Evolutionary conservation across 2,113 vertebrate species (phyloP).

Genomic region (Hippoglossus stenolepis): DNA sequence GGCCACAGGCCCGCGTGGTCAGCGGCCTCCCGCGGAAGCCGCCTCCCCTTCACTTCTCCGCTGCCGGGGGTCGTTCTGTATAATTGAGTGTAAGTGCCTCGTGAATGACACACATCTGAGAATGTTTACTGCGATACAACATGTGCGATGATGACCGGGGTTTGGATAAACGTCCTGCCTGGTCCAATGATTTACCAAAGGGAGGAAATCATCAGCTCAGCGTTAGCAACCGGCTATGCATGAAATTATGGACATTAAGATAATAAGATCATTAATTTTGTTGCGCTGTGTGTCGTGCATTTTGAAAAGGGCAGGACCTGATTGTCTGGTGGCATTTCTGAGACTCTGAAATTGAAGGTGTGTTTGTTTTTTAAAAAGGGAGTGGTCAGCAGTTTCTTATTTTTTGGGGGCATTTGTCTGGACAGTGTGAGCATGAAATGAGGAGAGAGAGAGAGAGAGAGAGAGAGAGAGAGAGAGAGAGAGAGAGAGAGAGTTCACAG

Average conservation of each 20-base stretch:
- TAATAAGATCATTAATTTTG: slow-evolving; percentile 65
- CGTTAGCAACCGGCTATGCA: slow-evolving; percentile 54
- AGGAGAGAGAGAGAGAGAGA: too few species aligned
- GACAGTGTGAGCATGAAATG: too few species aligned
- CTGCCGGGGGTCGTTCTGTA: slow-evolving; percentile 4
- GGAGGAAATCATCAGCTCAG: slow-evolving; percentile 24
- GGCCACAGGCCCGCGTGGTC: slow-evolving; percentile 37
- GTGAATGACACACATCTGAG: slow-evolving; percentile 34
- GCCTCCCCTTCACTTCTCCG: slow-evolving; percentile 23
- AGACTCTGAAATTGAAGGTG: not conserved
- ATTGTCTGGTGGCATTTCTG: slow-evolving; percentile 26
- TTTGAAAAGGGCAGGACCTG: not conserved
- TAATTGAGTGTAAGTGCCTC: slow-evolving; percentile 33
- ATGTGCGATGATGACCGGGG: slow-evolving; percentile 2
- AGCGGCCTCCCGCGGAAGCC: slow-evolving; percentile 26
- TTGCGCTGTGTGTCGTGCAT: slow-evolving; percentile 10
- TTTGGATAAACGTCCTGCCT: slow-evolving; percentile 18
- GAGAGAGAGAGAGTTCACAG: too few species aligned
- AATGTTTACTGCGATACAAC: slow-evolving; percentile 32
- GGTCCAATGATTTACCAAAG: slow-evolving; percentile 37
- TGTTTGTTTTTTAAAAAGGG: not conserved
- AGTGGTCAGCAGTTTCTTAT: not conserved
- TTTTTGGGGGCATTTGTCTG: too few species aligned
- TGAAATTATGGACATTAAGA: slow-evolving; percentile 65
- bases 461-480: too few species aligned